Conservation (phyloP, 2,888 invertebrate species). For the Vanessa cardui region DNA sequence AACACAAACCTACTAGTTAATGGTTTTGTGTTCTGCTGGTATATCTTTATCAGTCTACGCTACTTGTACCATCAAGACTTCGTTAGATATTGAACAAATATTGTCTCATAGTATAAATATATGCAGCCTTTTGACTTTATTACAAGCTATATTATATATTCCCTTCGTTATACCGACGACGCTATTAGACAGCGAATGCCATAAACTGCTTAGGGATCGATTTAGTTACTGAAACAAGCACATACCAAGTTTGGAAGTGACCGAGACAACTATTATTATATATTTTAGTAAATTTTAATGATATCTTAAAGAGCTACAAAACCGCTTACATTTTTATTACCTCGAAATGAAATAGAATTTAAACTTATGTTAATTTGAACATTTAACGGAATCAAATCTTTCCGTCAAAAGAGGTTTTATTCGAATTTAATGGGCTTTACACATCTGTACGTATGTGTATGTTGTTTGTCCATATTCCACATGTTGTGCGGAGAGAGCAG, state of each 20-base stretch:
- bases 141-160: too few relatives aligned
- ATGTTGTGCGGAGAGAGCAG: not conserved
- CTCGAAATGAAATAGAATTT: slow-evolving; percentile 11
- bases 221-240: not conserved
- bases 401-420: slow-evolving; percentile 1
- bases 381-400: slow-evolving; percentile 3
- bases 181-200: not conserved
- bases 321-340: slow-evolving; percentile 13
- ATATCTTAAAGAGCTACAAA: slow-evolving; percentile 9
- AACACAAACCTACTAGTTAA: not conserved
- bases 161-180: not conserved
- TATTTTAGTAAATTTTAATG: slow-evolving; percentile 3
- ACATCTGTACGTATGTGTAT: too few relatives aligned
- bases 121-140: too few relatives aligned
- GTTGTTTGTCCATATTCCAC: too few relatives aligned
- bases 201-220: not conserved
- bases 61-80: too few relatives aligned
- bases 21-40: not conserved
- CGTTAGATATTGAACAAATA: too few relatives aligned
- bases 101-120: too few relatives aligned
- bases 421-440: not conserved
- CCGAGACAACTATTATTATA: not conserved
- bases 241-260: not conserved
- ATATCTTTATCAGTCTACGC: too few relatives aligned
- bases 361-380: slow-evolving; percentile 10